Evolutionary conservation across 2,888 invertebrate species (phyloP).

Genomic region (Stenichneumon culpator): DNA sequence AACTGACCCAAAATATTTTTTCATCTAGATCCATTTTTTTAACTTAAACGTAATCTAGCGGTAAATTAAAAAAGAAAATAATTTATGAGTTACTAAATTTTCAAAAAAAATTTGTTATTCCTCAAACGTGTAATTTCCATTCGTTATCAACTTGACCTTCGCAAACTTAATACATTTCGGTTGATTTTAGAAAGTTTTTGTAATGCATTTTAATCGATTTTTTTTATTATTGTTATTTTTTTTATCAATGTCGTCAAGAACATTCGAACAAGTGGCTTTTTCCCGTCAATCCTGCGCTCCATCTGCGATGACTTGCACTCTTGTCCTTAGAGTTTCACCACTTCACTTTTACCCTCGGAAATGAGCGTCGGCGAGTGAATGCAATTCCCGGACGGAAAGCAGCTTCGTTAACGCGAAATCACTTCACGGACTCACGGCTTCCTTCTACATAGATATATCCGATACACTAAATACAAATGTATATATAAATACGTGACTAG

Average conservation of each 20-base stretch:
- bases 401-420: constrained; percentile 56
- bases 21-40: no score
- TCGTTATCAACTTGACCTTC: neutral
- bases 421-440: constrained; percentile 41
- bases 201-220: neutral
- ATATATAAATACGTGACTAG: neutral
- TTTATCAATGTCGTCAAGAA: neutral
- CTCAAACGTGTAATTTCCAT: neutral
- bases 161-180: neutral
- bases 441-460: neutral
- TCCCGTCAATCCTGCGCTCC: constrained; percentile 6
- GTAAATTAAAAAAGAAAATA: no score
- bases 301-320: constrained; percentile 54
- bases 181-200: neutral
- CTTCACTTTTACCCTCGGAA: constrained; percentile 54
- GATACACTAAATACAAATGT: constrained; percentile 2
- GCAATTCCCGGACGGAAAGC: constrained; percentile 52
- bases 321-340: constrained; percentile 48
- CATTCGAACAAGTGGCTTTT: neutral
- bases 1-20: no score
- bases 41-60: no score
- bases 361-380: constrained; percentile 30
- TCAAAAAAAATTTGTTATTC: neutral
- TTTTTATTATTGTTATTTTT: neutral
- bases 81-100: neutral